phyloP scores from a whole-genome alignment of 2,113 vertebrate genomes.

The Nyctereutes procyonoides region DNA sequence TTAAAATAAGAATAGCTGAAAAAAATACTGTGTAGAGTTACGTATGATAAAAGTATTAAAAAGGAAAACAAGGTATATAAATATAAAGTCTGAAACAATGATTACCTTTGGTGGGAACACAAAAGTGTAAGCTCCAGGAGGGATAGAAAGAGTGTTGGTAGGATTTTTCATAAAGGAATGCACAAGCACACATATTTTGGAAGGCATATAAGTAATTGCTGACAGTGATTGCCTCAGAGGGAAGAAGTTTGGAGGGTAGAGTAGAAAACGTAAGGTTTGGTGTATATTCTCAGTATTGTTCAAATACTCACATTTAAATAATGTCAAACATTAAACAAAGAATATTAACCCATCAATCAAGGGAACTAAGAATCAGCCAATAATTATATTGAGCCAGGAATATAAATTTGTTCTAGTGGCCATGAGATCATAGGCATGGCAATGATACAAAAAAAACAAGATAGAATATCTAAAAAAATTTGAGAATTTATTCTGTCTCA shows the following conservation, averaged over 20 bases:
- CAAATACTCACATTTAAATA: background rate
- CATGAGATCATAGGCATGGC: background rate
- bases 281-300: background rate
- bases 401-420: background rate
- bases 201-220: background rate
- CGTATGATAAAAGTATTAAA: background rate
- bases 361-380: background rate
- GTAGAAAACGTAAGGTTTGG: background rate
- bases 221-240: rapidly evolving
- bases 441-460: background rate
- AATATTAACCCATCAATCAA: background rate
- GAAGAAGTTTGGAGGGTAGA: background rate
- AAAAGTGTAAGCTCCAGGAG: background rate
- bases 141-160: background rate
- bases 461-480: background rate
- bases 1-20: background rate
- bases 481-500: background rate
- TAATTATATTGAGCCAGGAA: background rate
- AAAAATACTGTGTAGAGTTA: background rate
- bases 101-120: background rate
- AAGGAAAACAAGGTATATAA: background rate
- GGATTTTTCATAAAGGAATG: background rate
- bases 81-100: background rate
- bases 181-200: background rate
- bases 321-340: background rate